Evolutionary conservation across 2,113 vertebrate genomes (phyloP).

Genomic region (Tetraodon nigroviridis): DNA sequence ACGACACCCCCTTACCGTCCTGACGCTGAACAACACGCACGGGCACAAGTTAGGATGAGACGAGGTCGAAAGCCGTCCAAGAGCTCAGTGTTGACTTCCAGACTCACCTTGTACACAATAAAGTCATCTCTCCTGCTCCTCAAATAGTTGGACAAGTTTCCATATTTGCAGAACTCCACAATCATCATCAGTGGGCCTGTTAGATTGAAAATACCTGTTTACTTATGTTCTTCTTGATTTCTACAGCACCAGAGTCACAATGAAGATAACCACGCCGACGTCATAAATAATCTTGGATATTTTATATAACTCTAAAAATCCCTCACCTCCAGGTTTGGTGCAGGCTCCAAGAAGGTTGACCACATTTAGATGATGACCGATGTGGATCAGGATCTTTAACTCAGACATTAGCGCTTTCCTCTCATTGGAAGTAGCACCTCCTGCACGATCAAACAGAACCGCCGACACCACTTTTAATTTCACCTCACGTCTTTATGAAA

Average conservation of each 20-base stretch:
- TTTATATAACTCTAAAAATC: not conserved
- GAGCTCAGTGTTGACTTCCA: not conserved
- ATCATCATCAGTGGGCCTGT: slow-evolving; percentile 91
- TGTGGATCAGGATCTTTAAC: slow-evolving; percentile 93
- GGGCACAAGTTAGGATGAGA: slow-evolving; percentile 2
- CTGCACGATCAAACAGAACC: slow-evolving; percentile 62
- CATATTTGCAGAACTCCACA: slow-evolving; percentile 93
- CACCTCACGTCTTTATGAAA: too few species aligned
- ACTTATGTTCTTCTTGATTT: not conserved
- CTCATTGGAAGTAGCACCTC: slow-evolving; percentile 89
- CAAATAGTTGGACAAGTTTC: slow-evolving; percentile 89
- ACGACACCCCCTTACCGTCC: slow-evolving; percentile 76
- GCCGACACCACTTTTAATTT: too few species aligned
- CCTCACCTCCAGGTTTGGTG: slow-evolving; percentile 91
- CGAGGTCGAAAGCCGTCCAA: not conserved
- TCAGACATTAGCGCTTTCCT: slow-evolving; percentile 93
- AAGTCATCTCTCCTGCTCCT: slow-evolving; percentile 87
- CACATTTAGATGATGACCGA: slow-evolving; percentile 91
- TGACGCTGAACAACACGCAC: slow-evolving; percentile 68
- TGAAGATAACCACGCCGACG: not conserved
- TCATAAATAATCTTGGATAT: not conserved
- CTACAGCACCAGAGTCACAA: not conserved
- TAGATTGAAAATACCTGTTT: not conserved
- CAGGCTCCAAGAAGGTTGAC: slow-evolving; percentile 93
- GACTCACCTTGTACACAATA: slow-evolving; percentile 84